Evolutionary conservation across 2,888 invertebrate genomes (phyloP).

Genomic region (Phytoseiulus persimilis): DNA sequence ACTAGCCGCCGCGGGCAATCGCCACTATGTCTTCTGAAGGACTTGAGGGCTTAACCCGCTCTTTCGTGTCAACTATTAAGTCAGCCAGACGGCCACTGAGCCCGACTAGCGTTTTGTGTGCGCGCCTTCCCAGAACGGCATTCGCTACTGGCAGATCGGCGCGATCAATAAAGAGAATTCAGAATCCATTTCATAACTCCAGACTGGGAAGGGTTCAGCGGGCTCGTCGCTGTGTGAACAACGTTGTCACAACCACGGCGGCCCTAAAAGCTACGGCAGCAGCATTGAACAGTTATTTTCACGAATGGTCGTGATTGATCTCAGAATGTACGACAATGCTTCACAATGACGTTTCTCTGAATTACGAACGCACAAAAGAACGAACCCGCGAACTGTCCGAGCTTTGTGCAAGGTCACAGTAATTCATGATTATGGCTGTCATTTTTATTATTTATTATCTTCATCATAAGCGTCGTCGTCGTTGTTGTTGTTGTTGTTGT

Average conservation of each 20-base stretch:
- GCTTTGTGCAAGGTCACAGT: not conserved
- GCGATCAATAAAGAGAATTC: not conserved
- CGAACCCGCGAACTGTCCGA: not conserved
- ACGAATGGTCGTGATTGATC: not conserved
- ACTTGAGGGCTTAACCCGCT: not conserved
- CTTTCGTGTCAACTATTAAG: not conserved
- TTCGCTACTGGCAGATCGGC: not conserved
- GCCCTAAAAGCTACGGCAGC: not conserved
- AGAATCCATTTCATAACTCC: not conserved
- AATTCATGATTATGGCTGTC: slow-evolving; percentile 5
- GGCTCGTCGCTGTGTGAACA: not conserved
- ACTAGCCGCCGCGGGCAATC: not conserved
- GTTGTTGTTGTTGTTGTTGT: not conserved
- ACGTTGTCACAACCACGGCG: not conserved
- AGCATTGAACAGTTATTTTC: slow-evolving; percentile 5
- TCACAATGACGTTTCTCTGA: not conserved
- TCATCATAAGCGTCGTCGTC: not conserved
- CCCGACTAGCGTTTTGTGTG: too few species aligned
- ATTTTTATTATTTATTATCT: not conserved
- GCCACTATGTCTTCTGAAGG: slow-evolving; percentile 5
- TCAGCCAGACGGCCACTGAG: not conserved
- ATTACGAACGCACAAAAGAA: not conserved
- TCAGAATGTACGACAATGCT: not conserved
- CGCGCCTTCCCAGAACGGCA: not conserved
- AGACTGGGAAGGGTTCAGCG: not conserved